A percentile compares a stretch with the other conserved stretches of the same genome.
These are phyloP conservation scores for Octodonta nipae DNA, from an alignment of 2,888 invertebrate genomes.

Conservation along the genomic window DNA sequence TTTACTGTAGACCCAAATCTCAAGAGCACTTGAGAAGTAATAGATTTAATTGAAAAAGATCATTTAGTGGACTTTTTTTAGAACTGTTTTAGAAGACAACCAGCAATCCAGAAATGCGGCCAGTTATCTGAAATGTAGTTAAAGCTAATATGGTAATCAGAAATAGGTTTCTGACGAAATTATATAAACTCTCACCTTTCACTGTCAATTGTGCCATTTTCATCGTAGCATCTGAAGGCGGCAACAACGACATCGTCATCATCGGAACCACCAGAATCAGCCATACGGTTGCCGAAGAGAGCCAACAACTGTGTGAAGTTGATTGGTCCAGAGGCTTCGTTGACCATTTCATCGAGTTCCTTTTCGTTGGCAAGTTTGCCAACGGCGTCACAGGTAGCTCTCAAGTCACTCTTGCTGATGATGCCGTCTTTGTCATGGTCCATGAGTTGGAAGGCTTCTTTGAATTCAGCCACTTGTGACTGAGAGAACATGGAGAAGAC, in stretches of 20 bases:
- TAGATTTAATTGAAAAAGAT: too few species aligned
- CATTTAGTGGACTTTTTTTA: too few species aligned
- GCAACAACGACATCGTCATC: conserved; percentile 82
- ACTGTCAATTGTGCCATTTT: conserved; percentile 75
- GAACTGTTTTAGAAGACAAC: too few species aligned
- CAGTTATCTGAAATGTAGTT: too few species aligned
- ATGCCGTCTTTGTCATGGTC: conserved; percentile 80
- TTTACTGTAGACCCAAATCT: too few species aligned
- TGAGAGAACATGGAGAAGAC: conserved; percentile 96
- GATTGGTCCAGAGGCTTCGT: conserved; percentile 78
- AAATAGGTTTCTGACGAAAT: too few species aligned
- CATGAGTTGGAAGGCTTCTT: conserved; percentile 89
- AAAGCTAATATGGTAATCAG: too few species aligned
- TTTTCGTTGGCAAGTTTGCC: conserved; percentile 81
- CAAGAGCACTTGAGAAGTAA: too few species aligned
- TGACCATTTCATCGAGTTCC: conserved; percentile 80
- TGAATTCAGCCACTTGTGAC: conserved; percentile 82
- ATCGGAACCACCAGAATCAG: conserved; percentile 74
- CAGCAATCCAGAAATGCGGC: too few species aligned
- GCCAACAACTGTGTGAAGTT: conserved; percentile 90
- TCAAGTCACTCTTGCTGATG: conserved; percentile 72
- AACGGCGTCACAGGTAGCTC: conserved; percentile 82
- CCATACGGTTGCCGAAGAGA: conserved; percentile 84
- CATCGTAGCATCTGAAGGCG: conserved; percentile 87
- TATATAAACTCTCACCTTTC: too few species aligned